Base-by-base conservation (phyloP, 1,140 invertebrate genomes). In the Pteromalus puparum region DNA sequence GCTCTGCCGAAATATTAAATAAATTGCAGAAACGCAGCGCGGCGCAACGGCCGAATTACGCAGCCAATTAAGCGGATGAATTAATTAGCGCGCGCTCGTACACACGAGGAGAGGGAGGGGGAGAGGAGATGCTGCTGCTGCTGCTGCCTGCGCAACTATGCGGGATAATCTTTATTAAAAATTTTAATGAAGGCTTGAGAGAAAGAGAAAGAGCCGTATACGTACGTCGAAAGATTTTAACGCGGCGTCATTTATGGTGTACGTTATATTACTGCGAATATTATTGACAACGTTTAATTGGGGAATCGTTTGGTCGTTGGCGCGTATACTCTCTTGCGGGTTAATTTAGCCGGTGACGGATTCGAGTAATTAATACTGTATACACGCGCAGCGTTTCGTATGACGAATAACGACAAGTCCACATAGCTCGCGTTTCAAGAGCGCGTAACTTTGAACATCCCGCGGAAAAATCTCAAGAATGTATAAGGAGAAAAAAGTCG, bases 41-140 rank as follows among this genome's bases (percentile, higher is more conserved):
- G 28, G 24, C 24, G n/a, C 28, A 61, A 61, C 42, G 61, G 79
- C 67, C 24, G 79, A 81, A 81, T 81, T 81, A 81, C 68, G 68
- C 67, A 72, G 65, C 67, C 68, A 81, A 81, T 81, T 81, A 81
- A 81, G 79, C 68, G 67, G 24, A 72, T 72, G 30, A 81, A 81
- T 81, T 81, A 81, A 81, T 81, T 81, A 81, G 38, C 68, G 75
- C 15, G 13, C 42, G 24, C 46, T 15, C 74, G 38, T 10, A 48
- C 10, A 18, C 67, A 26, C 38, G 42, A 7, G 30, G 42, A 76
- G 74, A 48, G n/a, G 18, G 2, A 26, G 9, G 12, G 9, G 0
- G 67, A 26, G 26, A 18, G 10, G 12, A 30, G 67, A 70, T 21
- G 61, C 18, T 21, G 30, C 61, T 21, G 65, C 26, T 2, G n/a